phyloP scores from a whole-genome alignment of 23 tunicate genomes.

The Clavelina lepadiformis region DNA sequence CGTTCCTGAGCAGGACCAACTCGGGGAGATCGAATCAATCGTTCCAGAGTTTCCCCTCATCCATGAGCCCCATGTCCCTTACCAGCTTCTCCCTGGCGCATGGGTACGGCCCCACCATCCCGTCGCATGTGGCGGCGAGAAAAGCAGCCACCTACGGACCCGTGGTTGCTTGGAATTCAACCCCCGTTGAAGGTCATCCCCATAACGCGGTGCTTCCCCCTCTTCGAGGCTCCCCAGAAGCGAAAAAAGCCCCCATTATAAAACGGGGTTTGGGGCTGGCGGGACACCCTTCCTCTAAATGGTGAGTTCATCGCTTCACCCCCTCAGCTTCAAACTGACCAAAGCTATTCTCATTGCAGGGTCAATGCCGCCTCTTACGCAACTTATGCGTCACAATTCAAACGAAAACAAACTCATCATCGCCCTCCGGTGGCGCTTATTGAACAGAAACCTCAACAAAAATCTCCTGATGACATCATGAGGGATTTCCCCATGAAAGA shows the following conservation, averaged over 20 bases:
- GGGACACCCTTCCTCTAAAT: slow-evolving; percentile 1
- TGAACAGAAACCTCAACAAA: slow-evolving; percentile 14
- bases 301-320: neutral
- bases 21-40: slow-evolving; percentile 67
- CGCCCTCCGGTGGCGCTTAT: neutral
- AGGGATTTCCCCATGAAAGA: slow-evolving; percentile 87
- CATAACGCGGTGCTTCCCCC: slow-evolving; percentile 57
- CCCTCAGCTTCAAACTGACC: neutral
- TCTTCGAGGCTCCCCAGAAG: slow-evolving; percentile 36
- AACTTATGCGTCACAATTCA: slow-evolving; percentile 51
- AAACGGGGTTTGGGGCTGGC: slow-evolving; percentile 4
- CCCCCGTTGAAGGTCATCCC: slow-evolving; percentile 14
- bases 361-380: slow-evolving; percentile 38
- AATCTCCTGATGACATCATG: slow-evolving; percentile 53
- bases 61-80: slow-evolving; percentile 65
- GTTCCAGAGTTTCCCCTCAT: slow-evolving; percentile 43
- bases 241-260: neutral
- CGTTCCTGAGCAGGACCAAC: slow-evolving; percentile 69
- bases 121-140: slow-evolving; percentile 1
- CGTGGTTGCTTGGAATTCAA: slow-evolving; percentile 54
- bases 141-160: slow-evolving; percentile 10
- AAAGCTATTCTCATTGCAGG: slow-evolving; percentile 16
- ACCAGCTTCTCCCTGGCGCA: slow-evolving; percentile 6
- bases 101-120: slow-evolving; percentile 14
- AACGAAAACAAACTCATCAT: slow-evolving; percentile 26